A percentile compares a stretch with the other conserved stretches of the same genome.
Evolutionary conservation across 2,113 vertebrate species (phyloP).

Genomic region (Anthoscopus minutus): DNA sequence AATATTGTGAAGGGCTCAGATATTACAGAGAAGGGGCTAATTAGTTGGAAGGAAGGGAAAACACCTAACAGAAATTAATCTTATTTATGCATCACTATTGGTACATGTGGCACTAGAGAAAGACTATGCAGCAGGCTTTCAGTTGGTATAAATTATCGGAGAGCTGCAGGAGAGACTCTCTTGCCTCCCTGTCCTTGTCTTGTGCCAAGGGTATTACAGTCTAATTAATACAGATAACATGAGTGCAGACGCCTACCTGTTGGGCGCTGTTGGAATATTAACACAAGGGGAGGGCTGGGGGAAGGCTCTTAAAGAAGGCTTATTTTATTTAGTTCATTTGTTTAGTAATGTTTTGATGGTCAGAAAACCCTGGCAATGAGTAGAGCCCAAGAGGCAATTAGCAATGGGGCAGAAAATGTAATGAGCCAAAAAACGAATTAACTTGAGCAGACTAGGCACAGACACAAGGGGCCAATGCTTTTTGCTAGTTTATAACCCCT

Average conservation of each 20-base stretch:
- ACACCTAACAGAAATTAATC: constrained; percentile 17
- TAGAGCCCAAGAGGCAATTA: constrained; percentile 48
- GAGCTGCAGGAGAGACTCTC: constrained; percentile 46
- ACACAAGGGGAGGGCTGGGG: not conserved
- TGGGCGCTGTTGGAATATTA: constrained; percentile 33
- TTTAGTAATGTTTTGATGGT: constrained; percentile 54
- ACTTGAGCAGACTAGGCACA: constrained; percentile 37
- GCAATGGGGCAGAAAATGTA: constrained; percentile 60
- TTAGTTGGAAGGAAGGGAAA: constrained; percentile 17
- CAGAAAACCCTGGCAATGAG: constrained; percentile 51
- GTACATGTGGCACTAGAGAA: constrained; percentile 15
- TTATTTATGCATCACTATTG: constrained; percentile 23
- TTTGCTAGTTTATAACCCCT: constrained; percentile 32
- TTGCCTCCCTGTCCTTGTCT: constrained; percentile 54
- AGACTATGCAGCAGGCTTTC: constrained; percentile 11
- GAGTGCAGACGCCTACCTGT: constrained; percentile 54
- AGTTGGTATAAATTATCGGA: constrained; percentile 44
- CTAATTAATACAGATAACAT: constrained; percentile 64
- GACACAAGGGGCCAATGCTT: constrained; percentile 32
- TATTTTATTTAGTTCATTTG: constrained; percentile 57
- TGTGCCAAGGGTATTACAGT: constrained; percentile 57
- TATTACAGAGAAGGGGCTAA: not conserved
- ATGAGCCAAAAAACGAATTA: constrained; percentile 65
- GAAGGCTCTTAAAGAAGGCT: constrained; percentile 22
- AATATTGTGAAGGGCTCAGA: not conserved